Evolutionary conservation across 2,113 vertebrate species (phyloP).

Genomic region (Alligator mississippiensis): DNA sequence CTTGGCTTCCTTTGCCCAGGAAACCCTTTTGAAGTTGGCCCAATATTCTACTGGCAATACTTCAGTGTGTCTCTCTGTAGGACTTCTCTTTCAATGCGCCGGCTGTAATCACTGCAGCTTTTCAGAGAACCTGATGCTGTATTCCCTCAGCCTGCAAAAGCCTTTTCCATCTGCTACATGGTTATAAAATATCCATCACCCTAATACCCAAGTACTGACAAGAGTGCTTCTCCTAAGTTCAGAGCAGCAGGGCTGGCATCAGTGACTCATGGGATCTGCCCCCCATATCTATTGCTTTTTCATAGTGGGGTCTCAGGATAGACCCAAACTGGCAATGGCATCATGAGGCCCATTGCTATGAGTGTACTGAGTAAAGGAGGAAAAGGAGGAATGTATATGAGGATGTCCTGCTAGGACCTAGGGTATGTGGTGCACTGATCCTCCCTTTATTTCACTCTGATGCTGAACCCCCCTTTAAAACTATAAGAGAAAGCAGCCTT

Average conservation of each 20-base stretch:
- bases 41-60: conserved; percentile 34
- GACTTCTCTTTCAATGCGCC: conserved; percentile 51
- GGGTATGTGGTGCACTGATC: not conserved
- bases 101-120: conserved; percentile 63
- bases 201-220: conserved; percentile 48
- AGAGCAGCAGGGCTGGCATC: not conserved
- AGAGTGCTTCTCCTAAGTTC: conserved; percentile 28
- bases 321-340: not conserved
- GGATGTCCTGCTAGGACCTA: not conserved
- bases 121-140: conserved; percentile 26
- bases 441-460: fast-evolving
- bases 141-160: conserved; percentile 67
- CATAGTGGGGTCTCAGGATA: not conserved
- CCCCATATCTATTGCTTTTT: not conserved
- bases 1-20: conserved; percentile 11
- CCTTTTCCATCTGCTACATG: conserved; percentile 65
- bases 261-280: not conserved
- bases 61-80: conserved; percentile 37
- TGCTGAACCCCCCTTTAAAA: not conserved
- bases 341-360: not conserved
- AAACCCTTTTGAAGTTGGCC: not conserved
- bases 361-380: not conserved
- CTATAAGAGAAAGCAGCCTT: not conserved
- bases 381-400: not conserved
- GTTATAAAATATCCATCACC: conserved; percentile 53